These are phyloP conservation scores for Mylabris phalerata DNA, from an alignment of 1,140 invertebrate species.

Conservation along the genomic window DNA sequence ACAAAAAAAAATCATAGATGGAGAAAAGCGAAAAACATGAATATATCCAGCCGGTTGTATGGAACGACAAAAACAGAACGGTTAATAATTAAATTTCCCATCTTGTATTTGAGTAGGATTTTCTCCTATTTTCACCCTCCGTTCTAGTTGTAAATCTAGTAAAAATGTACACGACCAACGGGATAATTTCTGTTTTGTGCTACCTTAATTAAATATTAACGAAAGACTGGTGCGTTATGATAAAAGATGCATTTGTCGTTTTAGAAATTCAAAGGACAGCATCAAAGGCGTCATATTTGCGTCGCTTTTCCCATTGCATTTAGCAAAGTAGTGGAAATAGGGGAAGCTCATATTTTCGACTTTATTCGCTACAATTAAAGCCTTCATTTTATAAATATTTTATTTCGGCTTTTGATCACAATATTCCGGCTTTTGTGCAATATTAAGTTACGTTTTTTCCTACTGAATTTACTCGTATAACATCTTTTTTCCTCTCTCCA, in stretches of 20 bases:
- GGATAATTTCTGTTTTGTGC: conserved; percentile 10
- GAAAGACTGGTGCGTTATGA: conserved; percentile 1
- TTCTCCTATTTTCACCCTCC: no score
- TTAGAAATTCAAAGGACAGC: conserved; percentile 4
- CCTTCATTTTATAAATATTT: conserved; percentile 11
- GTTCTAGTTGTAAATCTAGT: neutral
- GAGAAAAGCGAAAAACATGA: no score
- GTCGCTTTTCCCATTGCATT: no score
- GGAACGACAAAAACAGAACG: no score
- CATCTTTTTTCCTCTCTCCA: neutral
- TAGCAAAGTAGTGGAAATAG: no score
- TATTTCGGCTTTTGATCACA: conserved; percentile 7
- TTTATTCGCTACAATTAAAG: conserved; percentile 5
- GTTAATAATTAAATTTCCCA: conserved; percentile 15
- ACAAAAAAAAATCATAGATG: no score
- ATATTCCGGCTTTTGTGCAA: neutral
- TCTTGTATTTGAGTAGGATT: neutral
- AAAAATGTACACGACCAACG: conserved; percentile 1
- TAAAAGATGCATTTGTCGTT: conserved; percentile 10
- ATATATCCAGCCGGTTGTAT: no score
- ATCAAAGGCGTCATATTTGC: conserved; percentile 1
- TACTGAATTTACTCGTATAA: neutral
- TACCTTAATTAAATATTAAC: conserved; percentile 13
- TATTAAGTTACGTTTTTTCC: conserved; percentile 1
- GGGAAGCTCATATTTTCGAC: no score